A percentile compares a stretch with the other conserved stretches of the same genome.
phyloP scores from a whole-genome alignment of 2,113 vertebrate genomes.

The Heteronetta atricapilla region DNA sequence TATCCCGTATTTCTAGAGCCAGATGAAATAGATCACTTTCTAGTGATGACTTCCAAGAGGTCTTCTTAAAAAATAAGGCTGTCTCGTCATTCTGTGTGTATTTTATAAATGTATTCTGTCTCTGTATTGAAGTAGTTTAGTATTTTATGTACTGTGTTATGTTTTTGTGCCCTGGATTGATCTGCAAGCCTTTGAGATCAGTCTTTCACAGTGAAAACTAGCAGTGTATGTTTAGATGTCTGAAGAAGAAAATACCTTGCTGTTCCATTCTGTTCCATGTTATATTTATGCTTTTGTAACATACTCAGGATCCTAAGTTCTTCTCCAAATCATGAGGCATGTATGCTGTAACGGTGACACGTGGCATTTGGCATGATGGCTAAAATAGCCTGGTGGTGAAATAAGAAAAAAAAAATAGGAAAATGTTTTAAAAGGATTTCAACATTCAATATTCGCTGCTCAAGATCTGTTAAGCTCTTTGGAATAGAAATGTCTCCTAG shows the following conservation, averaged over 20 bases:
- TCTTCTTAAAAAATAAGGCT: background rate
- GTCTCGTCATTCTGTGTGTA: background rate
- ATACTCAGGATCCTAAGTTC: background rate
- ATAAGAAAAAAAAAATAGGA: background rate
- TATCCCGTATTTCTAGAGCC: background rate
- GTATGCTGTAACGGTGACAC: rapidly evolving
- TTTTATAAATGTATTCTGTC: background rate
- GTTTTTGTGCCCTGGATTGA: background rate
- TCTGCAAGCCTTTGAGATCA: background rate
- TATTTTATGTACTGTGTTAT: background rate
- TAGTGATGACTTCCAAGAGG: background rate
- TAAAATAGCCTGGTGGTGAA: background rate
- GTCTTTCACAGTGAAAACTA: background rate
- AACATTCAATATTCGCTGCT: background rate
- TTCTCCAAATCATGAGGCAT: background rate
- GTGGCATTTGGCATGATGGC: background rate
- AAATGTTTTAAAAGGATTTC: background rate
- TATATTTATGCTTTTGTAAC: background rate
- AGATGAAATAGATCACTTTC: background rate
- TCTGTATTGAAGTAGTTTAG: background rate
- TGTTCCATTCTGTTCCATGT: background rate
- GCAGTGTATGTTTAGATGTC: background rate
- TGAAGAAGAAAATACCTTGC: background rate
- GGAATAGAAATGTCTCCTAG: background rate
- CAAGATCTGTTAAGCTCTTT: background rate